Conservation (phyloP, 1,140 invertebrate genomes). For the Drosophila serrata region DNA sequence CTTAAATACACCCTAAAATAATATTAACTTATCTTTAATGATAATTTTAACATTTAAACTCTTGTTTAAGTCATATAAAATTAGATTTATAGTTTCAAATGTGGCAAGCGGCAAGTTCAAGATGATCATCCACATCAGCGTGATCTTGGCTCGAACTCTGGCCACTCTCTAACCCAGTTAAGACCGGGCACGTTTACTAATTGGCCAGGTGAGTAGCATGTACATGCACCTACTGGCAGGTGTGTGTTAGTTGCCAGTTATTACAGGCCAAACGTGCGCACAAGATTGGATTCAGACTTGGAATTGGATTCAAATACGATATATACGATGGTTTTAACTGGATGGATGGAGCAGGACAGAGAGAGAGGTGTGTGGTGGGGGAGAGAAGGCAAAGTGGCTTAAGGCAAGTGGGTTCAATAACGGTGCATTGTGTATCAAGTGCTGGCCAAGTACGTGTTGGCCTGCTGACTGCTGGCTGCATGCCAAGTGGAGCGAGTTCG, state of each 20-base stretch:
- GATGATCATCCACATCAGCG: constrained; percentile 2
- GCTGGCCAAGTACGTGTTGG: constrained; percentile 13
- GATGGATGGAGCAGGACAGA: too few species aligned
- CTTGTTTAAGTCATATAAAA: neutral
- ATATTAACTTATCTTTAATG: neutral
- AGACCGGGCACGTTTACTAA: constrained; percentile 20
- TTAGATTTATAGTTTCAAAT: neutral
- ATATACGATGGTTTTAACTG: constrained; percentile 40
- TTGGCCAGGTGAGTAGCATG: constrained; percentile 23
- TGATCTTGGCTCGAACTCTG: constrained; percentile 8
- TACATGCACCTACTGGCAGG: neutral
- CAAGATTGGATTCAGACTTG: constrained; percentile 33
- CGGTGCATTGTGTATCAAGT: constrained; percentile 68
- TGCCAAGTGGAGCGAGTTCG: constrained; percentile 44
- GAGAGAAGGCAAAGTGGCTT: constrained; percentile 34
- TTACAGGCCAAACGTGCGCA: constrained; percentile 43
- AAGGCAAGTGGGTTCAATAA: constrained; percentile 75
- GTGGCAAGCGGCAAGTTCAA: constrained; percentile 1
- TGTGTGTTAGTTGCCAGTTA: constrained; percentile 10
- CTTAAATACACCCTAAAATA: neutral
- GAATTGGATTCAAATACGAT: constrained; percentile 37
- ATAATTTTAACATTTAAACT: neutral
- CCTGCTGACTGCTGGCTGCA: constrained; percentile 18
- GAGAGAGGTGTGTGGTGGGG: too few species aligned
- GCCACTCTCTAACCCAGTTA: constrained; percentile 8